These are phyloP conservation scores for Chrysina gloriosa DNA, from an alignment of 2,888 invertebrate genomes.

Conservation along the genomic window DNA sequence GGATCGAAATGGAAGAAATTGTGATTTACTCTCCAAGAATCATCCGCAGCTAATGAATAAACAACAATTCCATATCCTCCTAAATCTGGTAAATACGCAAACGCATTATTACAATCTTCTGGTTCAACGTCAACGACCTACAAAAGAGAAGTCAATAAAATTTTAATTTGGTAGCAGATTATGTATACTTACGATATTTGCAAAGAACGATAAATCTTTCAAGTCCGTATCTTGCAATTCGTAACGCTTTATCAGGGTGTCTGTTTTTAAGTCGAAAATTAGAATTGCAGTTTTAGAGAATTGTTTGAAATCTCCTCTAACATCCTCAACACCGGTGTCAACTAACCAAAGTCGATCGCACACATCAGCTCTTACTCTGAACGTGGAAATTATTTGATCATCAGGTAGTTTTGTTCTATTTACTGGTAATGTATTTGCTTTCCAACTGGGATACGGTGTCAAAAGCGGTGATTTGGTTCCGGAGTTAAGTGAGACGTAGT, in stretches of 20 bases:
- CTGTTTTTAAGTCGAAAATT: constrained; percentile 81
- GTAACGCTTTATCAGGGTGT: constrained; percentile 77
- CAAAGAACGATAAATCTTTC: constrained; percentile 83
- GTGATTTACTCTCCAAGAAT: constrained; percentile 83
- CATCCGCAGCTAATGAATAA: constrained; percentile 78
- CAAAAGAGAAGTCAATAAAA: constrained; percentile 50
- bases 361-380: constrained; percentile 77
- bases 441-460: constrained; percentile 81
- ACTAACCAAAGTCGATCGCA: constrained; percentile 87
- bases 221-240: constrained; percentile 75
- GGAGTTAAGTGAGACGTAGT: constrained; percentile 70
- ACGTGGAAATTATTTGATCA: constrained; percentile 77
- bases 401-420: constrained; percentile 65
- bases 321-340: constrained; percentile 82
- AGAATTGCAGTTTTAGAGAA: constrained; percentile 74
- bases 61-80: constrained; percentile 82
- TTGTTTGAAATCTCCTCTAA: constrained; percentile 74
- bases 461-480: constrained; percentile 75
- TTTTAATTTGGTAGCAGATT: too few relatives aligned
- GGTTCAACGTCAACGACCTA: constrained; percentile 78
- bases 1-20: constrained; percentile 89
- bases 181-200: constrained; percentile 76
- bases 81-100: constrained; percentile 82
- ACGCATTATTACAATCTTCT: constrained; percentile 79
- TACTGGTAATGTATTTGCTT: constrained; percentile 80